Evolutionary conservation across 2,113 vertebrate species (phyloP).

Genomic region (Mohoua ochrocephala): DNA sequence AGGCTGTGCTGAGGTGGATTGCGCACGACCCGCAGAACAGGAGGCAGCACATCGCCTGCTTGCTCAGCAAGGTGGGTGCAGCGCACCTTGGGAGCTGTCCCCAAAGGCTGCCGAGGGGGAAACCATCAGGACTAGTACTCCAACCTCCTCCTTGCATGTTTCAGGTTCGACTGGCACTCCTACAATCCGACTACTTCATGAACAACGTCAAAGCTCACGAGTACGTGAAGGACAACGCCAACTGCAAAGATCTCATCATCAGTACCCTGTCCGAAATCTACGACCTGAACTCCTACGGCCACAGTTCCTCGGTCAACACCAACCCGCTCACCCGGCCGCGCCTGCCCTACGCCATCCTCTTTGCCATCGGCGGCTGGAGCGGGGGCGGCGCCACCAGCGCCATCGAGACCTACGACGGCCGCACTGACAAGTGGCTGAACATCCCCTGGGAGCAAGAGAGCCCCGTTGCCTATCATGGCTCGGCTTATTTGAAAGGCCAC

Average conservation of each 20-base stretch:
- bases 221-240: conserved; percentile 69
- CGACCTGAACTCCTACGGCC: conserved; percentile 66
- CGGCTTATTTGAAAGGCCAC: conserved; percentile 72
- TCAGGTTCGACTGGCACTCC: conserved; percentile 77
- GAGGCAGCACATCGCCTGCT: conserved; percentile 63
- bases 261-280: conserved; percentile 72
- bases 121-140: too few relatives aligned
- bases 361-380: conserved; percentile 82
- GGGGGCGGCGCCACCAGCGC: conserved; percentile 71
- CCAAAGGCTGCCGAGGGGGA: accelerated
- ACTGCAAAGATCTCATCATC: conserved; percentile 73
- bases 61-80: conserved; percentile 74
- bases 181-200: conserved; percentile 76
- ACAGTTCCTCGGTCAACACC: conserved; percentile 30
- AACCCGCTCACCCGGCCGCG: conserved; percentile 74
- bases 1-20: conserved; percentile 80
- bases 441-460: conserved; percentile 67
- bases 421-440: conserved; percentile 77
- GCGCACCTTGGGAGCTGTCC: neutral
- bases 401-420: conserved; percentile 75
- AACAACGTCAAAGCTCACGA: conserved; percentile 74
- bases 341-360: conserved; percentile 75
- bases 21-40: conserved; percentile 60
- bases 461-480: conserved; percentile 75
- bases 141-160: neutral